Base-by-base conservation (phyloP, 2,113 vertebrate genomes). In the Pelecanus crispus region DNA sequence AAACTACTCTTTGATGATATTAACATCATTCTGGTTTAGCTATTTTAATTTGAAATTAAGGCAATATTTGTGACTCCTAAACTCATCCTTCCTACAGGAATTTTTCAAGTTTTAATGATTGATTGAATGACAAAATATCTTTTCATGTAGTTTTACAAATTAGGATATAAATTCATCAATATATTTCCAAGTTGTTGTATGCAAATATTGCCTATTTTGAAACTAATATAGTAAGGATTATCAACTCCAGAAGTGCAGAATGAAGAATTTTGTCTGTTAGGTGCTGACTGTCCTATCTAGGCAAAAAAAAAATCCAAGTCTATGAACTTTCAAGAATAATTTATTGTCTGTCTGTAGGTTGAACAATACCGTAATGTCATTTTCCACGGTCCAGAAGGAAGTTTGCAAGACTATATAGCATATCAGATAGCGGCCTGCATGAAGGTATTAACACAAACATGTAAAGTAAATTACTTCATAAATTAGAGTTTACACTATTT, bases 301-400 rank as follows among this genome's bases (percentile, higher is more conserved):
- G 50, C 62, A 18, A 59, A 77, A 84, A 59, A 74, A 56, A 52
- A 45, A 25, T 25, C 13, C 25, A 73, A 81, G 17, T 53, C 38
- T 52, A 2, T 68, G 59, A 70, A n/a, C 34, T 91, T 59, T 40
- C 20, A 79, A 91, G 58, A 91, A 47, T 65, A 40, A 62, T 85
- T 73, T 86, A 4, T 95, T 91, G 10, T 96, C 96, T 97, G 1
- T 89, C 71, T 77, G 24, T 92, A 99, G 99, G 99, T 99, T 78
- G 99, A 99, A 90, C 99, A 99, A 67, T 99, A 99, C 40, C 99
- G 94, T 31, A 99, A 98, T 95, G 98, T 99, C 67, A 99, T 99
- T 97, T 99, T 99, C 85, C 99, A 99, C 19, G 99, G 99, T 87
- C 98, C 99, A 55, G 99, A 99, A 97, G 99, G 99, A 97, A 99